These are phyloP conservation scores for Eleginops maclovinus DNA, from an alignment of 2,113 vertebrate species.

Conservation along the genomic window DNA sequence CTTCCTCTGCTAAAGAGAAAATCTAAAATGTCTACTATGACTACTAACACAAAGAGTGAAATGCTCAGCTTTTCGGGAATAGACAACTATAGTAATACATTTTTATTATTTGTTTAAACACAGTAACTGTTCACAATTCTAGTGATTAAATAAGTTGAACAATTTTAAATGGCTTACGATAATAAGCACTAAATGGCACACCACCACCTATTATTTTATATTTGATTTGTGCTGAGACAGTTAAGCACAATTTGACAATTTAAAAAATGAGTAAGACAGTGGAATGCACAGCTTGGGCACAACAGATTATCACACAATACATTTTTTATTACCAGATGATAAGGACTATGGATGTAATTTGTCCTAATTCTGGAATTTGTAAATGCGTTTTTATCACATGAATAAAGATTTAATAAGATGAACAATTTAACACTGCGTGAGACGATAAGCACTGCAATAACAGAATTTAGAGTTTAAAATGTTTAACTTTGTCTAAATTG, in stretches of 20 bases:
- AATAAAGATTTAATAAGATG: too few relatives aligned
- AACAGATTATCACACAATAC: too few relatives aligned
- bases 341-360: too few relatives aligned
- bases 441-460: too few relatives aligned
- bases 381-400: neutral
- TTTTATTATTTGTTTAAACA: neutral
- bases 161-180: neutral
- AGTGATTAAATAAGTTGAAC: neutral
- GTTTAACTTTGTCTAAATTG: neutral
- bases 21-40: neutral
- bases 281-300: too few relatives aligned
- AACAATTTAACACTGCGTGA: too few relatives aligned
- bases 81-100: neutral
- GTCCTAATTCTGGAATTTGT: too few relatives aligned
- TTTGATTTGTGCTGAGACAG: too few relatives aligned
- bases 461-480: too few relatives aligned
- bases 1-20: neutral
- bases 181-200: neutral
- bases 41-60: neutral
- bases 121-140: neutral
- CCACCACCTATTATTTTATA: too few relatives aligned
- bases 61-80: neutral
- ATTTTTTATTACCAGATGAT: neutral
- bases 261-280: too few relatives aligned
- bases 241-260: too few relatives aligned